Base-by-base conservation (phyloP, 2,888 invertebrate genomes). In the Epinotia nisella region DNA sequence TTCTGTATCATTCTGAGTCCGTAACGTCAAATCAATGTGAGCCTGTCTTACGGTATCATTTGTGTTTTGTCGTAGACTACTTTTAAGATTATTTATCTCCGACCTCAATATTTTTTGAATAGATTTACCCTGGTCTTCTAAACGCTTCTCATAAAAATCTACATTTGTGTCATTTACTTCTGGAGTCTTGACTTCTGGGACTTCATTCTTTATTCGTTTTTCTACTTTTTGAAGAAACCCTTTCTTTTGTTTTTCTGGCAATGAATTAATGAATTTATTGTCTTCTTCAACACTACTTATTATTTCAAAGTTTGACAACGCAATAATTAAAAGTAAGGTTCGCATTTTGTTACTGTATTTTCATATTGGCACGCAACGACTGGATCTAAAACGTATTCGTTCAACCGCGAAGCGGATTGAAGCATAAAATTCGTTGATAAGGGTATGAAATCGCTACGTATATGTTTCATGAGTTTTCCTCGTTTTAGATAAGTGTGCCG, bases 181-280 rank as follows among this genome's bases (percentile, higher is more conserved):
- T 21, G 66, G 66, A 10, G 81, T 80, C 53, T 80, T 81, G 24
- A 78, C 77, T 21, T 72, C 71, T 39, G 84, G 78, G 0, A 90
- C 84, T 71, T 87, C 87, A 61, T 84, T 79, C 13, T 86, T 71
- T 75, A 92, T 88, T 60, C 92, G 82, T 77, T 88, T 85, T 0
- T 90, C 90, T 13, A 92, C 84, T 24, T 78, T 84, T 41, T 90
- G 84, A 60, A 92, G 75, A 56, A 92, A 90, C 0, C 85, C 84
- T 29, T 85, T 79, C 75, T 92, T 92, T 58, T 90, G 88, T 35
- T 83, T 79, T 49, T 89, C 89, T 0, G 90, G 87, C 17, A 93
- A 77, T 39, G 87, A 78, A 78, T 91, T 88, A 65, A 92, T 87
- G 64, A 87, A 91, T 75, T 86, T 88, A 3, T 79, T 78, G 59